Evolutionary conservation across 2,797 vertebrate genomes (phyloP), one percentile per base, ranked within the genome.

Genomic region (Tachyglossus aculeatus): DNA sequence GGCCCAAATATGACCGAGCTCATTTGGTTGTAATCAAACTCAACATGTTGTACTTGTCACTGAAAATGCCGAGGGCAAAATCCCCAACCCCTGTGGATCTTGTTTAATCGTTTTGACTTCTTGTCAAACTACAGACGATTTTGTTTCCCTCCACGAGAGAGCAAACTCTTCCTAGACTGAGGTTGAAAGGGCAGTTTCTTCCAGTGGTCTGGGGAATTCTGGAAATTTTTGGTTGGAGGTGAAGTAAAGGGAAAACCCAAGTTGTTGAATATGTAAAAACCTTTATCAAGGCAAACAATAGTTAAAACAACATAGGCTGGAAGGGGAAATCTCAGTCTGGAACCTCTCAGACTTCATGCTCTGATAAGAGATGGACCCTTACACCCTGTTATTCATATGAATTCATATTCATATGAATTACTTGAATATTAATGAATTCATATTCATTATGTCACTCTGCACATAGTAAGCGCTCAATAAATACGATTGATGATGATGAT

Each of bases 261-360:
- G 94, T 92, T 94, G 87, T 51, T 86, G 93, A 91, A 92, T 93
- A 94, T 92, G 90, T 81, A 56, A 91, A 92, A 94, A 86, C 79
- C 90, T 95, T 95, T 96, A 93, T 95, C 84, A 74, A 77, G 69
- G 86, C 85, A 91, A 92, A 96, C 93, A 96, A 94, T 95, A 85
- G 94, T 86, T 86, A 92, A 94, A 94, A 89, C 88, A 94, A 92
- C 94, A 91, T 88, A 93, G 94, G 93, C 95, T 96, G 86, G 90
- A 93, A 95, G 92, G 91, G 91, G 94, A 96, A 98, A 98, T 91
- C 93, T 90, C 93, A 98, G 91, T 94, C 95, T 88, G 89, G 91
- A 95, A 94, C 94, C 95, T 95, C 92, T 95, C 94, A 88, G 92
- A 94, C 92, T 95, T 93, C 88, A 91, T 91, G 88, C 91, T 90